phyloP scores from a whole-genome alignment of 1,140 invertebrate genomes.

The Brachionus angularis region DNA sequence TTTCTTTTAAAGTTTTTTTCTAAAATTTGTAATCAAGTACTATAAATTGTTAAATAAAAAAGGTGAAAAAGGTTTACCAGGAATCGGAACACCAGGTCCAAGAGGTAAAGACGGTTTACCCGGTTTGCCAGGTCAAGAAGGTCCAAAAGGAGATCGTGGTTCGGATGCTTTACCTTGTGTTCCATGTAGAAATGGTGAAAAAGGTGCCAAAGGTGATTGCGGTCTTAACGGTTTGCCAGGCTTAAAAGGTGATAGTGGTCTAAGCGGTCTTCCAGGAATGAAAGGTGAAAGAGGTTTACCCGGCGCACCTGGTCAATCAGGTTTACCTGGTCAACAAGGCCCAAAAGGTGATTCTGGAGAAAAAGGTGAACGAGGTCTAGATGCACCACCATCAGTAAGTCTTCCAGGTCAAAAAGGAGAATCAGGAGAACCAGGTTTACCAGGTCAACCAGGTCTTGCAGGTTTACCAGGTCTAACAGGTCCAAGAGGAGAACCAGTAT shows the following conservation, averaged over 20 bases:
- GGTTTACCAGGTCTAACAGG: conserved; percentile 37
- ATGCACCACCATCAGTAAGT: conserved; percentile 3
- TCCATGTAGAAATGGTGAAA: conserved; percentile 12
- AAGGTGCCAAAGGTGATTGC: conserved; percentile 39
- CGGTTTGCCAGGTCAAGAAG: not conserved
- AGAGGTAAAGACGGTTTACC: not conserved
- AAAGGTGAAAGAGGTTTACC: conserved; percentile 50
- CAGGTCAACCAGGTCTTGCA: conserved; percentile 49
- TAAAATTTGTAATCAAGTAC: not conserved
- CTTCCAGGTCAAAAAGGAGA: conserved; percentile 29
- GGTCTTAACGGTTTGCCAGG: conserved; percentile 38
- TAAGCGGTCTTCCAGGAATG: conserved; percentile 3
- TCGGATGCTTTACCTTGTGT: conserved; percentile 8
- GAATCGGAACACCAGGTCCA: conserved; percentile 22
- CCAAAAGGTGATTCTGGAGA: conserved; percentile 20
- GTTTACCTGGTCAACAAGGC: conserved; percentile 1
- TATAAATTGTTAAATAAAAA: too few species aligned
- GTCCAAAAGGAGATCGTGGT: conserved; percentile 36
- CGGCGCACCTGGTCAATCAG: conserved; percentile 9
- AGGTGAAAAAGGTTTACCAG: conserved; percentile 21
- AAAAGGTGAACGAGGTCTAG: not conserved
- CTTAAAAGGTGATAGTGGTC: conserved; percentile 23
- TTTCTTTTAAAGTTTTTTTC: not conserved
- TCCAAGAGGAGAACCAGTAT: conserved; percentile 19
- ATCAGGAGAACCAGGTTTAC: not conserved